phyloP scores from a whole-genome alignment of 2,797 vertebrate genomes.

The Eulemur mongoz region DNA sequence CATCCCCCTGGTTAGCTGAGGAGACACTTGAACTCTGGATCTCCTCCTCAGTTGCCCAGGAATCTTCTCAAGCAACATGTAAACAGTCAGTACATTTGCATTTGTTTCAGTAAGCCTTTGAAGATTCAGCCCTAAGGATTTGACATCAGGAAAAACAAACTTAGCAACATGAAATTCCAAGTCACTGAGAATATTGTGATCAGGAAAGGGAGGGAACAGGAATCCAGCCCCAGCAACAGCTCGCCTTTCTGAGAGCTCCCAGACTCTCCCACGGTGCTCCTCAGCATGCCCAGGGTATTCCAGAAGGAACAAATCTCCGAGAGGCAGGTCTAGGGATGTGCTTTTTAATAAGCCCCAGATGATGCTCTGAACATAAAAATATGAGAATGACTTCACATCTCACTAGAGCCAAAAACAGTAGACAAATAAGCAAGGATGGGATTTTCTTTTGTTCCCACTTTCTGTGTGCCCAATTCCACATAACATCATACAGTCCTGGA shows the following conservation, averaged over 20 bases:
- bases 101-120: conserved; percentile 4
- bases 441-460: not conserved
- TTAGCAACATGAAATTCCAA: not conserved
- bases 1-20: rapidly evolving
- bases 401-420: not conserved
- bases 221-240: not conserved
- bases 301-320: not conserved
- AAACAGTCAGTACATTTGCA: not conserved
- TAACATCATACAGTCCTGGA: not conserved
- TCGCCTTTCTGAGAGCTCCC: not conserved
- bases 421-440: not conserved
- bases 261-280: not conserved
- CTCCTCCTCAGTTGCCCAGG: not conserved
- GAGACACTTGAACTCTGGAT: not conserved
- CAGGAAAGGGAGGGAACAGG: not conserved
- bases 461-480: not conserved
- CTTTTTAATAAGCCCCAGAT: not conserved
- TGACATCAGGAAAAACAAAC: not conserved
- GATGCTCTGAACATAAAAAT: not conserved
- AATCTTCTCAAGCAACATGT: not conserved
- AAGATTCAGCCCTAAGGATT: conserved; percentile 27
- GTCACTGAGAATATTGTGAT: not conserved
- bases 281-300: not conserved
- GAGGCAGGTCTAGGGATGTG: not conserved
- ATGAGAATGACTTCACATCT: not conserved